Conservation (phyloP, 2,797 vertebrate species). For the Scolopax rusticola region DNA sequence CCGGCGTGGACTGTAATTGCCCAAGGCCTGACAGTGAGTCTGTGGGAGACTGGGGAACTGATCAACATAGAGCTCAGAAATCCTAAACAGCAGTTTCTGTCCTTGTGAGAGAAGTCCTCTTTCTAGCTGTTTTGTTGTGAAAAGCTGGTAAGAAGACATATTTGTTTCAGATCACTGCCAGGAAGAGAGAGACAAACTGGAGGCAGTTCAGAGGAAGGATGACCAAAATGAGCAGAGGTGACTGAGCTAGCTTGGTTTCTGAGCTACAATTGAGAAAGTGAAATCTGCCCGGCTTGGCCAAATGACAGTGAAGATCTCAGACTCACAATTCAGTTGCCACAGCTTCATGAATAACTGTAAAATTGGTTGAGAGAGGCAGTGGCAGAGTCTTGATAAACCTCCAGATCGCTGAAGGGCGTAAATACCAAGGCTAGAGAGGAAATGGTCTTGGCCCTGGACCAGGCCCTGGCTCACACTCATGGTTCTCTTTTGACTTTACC, state of each 20-base stretch:
- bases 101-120: neutral
- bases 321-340: neutral
- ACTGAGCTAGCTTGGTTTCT: conserved; percentile 22
- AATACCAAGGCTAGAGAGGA: conserved; percentile 1
- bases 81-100: neutral
- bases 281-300: neutral
- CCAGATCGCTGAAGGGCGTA: neutral
- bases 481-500: neutral
- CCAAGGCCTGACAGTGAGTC: neutral
- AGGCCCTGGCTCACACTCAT: neutral
- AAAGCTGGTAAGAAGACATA: neutral
- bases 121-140: neutral
- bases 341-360: conserved; percentile 6
- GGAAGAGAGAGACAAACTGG: conserved; percentile 6
- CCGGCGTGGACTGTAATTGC: neutral
- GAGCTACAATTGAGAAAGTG: conserved; percentile 2
- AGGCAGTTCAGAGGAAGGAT: neutral
- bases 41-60: neutral
- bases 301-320: conserved; percentile 4
- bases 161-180: neutral
- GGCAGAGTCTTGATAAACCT: conserved; percentile 14
- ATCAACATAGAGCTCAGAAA: neutral
- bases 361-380: neutral
- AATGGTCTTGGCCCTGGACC: neutral
- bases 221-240: conserved; percentile 11